Evolutionary conservation across 2,888 invertebrate species (phyloP).

Genomic region (Dicyrtomina minuta): DNA sequence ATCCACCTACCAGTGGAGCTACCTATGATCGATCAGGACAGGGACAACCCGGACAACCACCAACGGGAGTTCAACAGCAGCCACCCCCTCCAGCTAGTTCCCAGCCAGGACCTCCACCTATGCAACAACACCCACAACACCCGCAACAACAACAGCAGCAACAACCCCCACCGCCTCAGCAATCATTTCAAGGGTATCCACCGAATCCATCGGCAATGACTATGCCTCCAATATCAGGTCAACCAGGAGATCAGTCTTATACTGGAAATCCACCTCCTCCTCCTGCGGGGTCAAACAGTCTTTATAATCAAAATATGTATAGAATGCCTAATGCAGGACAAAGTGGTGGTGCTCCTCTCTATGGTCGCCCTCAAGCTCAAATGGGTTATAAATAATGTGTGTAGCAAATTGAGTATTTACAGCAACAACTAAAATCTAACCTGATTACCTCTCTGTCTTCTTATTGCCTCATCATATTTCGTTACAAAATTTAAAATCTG

Average conservation of each 20-base stretch:
- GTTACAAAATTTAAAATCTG: too few species aligned
- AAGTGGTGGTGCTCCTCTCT: conserved; percentile 7
- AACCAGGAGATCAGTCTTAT: background rate
- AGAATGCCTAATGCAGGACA: conserved; percentile 17
- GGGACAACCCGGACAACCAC: background rate
- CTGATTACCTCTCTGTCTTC: too few species aligned
- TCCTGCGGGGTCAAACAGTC: background rate
- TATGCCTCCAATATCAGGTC: conserved; percentile 20
- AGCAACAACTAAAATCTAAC: too few species aligned
- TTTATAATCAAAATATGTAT: conserved; percentile 29
- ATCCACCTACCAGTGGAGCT: background rate
- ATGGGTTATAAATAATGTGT: conserved; percentile 33
- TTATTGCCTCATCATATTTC: too few species aligned
- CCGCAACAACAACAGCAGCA: conserved; percentile 7
- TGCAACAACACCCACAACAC: background rate
- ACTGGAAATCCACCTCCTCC: conserved; percentile 14
- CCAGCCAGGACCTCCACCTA: background rate
- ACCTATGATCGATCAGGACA: background rate
- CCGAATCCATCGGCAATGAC: background rate
- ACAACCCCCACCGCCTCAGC: background rate
- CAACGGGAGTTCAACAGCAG: too few species aligned
- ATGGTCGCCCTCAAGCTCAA: conserved; percentile 21
- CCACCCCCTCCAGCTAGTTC: background rate
- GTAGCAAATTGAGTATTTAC: too few species aligned
- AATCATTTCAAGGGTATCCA: conserved; percentile 20